phyloP scores from a whole-genome alignment of 2,888 invertebrate genomes.

The Pimpla rufipes region DNA sequence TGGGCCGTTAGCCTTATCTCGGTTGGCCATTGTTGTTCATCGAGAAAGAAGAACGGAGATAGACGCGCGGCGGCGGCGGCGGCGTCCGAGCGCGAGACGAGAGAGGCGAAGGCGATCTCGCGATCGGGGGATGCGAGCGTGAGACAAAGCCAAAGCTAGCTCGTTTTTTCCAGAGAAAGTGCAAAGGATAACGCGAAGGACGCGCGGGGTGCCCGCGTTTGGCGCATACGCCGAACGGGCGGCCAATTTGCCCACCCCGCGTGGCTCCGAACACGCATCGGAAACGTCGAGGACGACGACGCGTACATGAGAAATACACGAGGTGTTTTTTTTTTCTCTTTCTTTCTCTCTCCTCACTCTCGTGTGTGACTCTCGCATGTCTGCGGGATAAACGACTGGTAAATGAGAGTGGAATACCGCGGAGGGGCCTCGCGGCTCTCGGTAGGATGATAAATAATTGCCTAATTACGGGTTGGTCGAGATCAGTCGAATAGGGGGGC shows the following conservation, averaged over 20 bases:
- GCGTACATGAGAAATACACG: constrained; percentile 12
- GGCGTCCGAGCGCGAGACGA: constrained; percentile 11
- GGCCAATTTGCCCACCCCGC: constrained; percentile 53
- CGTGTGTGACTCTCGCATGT: constrained; percentile 46
- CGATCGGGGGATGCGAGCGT: constrained; percentile 26
- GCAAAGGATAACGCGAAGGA: constrained; percentile 7
- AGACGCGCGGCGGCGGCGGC: constrained; percentile 6
- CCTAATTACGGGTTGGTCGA: constrained; percentile 68
- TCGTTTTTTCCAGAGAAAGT: neutral
- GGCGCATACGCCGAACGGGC: neutral
- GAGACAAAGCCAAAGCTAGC: constrained; percentile 12
- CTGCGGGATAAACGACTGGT: constrained; percentile 60
- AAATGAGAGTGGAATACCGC: constrained; percentile 53
- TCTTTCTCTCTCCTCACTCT: constrained; percentile 8
- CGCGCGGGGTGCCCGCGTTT: neutral
- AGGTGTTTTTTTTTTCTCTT: no score
- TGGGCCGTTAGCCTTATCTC: constrained; percentile 68
- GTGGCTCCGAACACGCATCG: constrained; percentile 47
- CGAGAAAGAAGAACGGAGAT: constrained; percentile 47
- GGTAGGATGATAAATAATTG: constrained; percentile 67
- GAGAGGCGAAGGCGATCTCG: constrained; percentile 12
- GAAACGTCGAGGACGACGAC: constrained; percentile 24
- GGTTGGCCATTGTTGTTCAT: constrained; percentile 66
- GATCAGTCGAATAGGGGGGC: constrained; percentile 57
- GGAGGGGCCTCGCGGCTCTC: constrained; percentile 24